phyloP scores from a whole-genome alignment of 2,797 vertebrate genomes.

The Odontamblyopus lacepedii region DNA sequence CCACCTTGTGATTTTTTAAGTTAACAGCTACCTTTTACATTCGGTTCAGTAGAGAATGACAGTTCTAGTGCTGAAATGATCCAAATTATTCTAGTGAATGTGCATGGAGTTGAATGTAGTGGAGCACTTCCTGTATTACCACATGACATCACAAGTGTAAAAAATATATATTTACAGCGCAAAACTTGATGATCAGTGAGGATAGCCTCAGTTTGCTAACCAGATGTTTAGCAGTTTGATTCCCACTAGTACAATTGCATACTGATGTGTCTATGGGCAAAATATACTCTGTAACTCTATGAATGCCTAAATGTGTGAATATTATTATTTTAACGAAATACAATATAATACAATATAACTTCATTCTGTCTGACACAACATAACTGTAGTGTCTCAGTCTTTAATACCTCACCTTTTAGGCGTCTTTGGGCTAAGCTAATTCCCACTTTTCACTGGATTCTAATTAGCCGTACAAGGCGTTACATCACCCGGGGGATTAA shows the following conservation, averaged over 20 bases:
- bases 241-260: background rate
- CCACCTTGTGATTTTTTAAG: too few relatives aligned
- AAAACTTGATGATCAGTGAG: too few relatives aligned
- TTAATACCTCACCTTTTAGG: slow-evolving; percentile 38
- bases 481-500: slow-evolving; percentile 43
- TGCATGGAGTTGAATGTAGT: too few relatives aligned
- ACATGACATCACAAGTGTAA: too few relatives aligned
- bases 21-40: too few relatives aligned
- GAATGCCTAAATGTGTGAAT: background rate
- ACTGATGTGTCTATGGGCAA: background rate
- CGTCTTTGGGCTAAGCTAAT: slow-evolving; percentile 46
- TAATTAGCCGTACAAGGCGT: slow-evolving; percentile 67
- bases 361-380: slow-evolving; percentile 11
- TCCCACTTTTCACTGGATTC: slow-evolving; percentile 57
- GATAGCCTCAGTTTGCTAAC: too few relatives aligned
- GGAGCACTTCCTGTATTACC: too few relatives aligned
- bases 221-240: background rate
- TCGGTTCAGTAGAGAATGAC: too few relatives aligned
- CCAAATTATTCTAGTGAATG: too few relatives aligned
- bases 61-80: too few relatives aligned
- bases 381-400: slow-evolving; percentile 29
- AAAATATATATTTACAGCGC: too few relatives aligned
- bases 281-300: background rate
- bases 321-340: background rate
- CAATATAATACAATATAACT: slow-evolving; percentile 13